A percentile compares a stretch with the other conserved stretches of the same genome.
phyloP scores from a whole-genome alignment of 2,113 vertebrate species.

The Sturnus vulgaris region DNA sequence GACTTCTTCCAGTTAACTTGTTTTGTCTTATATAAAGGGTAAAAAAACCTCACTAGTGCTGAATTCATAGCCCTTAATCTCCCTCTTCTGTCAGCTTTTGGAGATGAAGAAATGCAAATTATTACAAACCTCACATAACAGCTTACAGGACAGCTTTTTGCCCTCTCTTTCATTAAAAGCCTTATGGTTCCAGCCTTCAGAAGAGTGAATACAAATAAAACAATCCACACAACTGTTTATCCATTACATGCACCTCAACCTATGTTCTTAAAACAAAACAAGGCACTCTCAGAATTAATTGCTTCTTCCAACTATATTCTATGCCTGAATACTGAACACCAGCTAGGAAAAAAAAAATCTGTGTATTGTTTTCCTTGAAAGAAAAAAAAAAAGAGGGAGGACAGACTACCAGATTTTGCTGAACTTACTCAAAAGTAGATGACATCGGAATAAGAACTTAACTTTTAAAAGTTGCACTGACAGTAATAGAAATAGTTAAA shows the following conservation, averaged over 20 bases:
- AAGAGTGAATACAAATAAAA: neutral
- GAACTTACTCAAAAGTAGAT: neutral
- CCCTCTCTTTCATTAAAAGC: neutral
- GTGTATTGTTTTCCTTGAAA: neutral
- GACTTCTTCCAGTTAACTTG: neutral
- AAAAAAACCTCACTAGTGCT: neutral
- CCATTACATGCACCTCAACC: neutral
- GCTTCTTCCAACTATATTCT: neutral
- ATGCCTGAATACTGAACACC: neutral
- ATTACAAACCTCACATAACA: neutral
- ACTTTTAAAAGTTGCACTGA: neutral
- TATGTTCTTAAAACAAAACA: neutral
- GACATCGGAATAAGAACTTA: neutral
- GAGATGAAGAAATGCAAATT: neutral
- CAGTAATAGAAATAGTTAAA: neutral
- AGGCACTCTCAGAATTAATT: neutral
- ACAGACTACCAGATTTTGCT: neutral
- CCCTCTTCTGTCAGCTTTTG: neutral
- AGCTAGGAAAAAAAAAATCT: neutral
- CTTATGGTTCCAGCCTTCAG: neutral
- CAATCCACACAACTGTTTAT: neutral
- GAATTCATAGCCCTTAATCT: neutral
- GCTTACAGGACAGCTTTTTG: neutral
- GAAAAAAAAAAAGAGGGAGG: neutral
- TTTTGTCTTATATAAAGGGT: neutral